A percentile compares a stretch with the other conserved stretches of the same genome.
Evolutionary conservation across 2,113 vertebrate species (phyloP).

Genomic region (Epinephelus fuscoguttatus): DNA sequence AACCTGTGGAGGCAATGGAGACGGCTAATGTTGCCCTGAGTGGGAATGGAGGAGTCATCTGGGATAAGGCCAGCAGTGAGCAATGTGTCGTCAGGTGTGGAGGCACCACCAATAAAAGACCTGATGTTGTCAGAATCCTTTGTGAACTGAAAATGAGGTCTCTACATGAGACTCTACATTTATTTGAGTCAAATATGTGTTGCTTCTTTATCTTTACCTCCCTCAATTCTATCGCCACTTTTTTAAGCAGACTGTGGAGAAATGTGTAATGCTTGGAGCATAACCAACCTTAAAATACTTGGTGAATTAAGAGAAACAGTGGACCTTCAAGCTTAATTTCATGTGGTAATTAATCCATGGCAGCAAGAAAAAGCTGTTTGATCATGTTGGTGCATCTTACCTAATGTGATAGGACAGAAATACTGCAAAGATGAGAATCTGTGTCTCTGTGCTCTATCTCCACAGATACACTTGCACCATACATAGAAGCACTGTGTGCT

Average conservation of each 20-base stretch:
- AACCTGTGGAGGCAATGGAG: slow-evolving; percentile 62
- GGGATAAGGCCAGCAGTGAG: slow-evolving; percentile 26
- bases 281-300: no score
- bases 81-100: slow-evolving; percentile 19
- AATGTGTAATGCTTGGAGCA: no score
- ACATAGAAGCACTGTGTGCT: neutral
- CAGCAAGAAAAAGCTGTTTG: neutral
- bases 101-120: neutral
- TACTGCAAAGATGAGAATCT: neutral
- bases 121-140: neutral
- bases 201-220: neutral
- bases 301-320: neutral
- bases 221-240: neutral
- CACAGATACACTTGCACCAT: neutral
- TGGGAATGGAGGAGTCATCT: slow-evolving; percentile 25
- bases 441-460: neutral
- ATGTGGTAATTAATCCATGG: neutral
- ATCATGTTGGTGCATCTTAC: neutral
- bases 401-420: neutral
- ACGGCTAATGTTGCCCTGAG: slow-evolving; percentile 46
- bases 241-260: neutral
- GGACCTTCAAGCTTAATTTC: neutral
- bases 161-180: neutral
- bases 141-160: no score
- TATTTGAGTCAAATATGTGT: neutral